Conservation (phyloP, 2,113 vertebrate species). For the Promerops cafer region DNA sequence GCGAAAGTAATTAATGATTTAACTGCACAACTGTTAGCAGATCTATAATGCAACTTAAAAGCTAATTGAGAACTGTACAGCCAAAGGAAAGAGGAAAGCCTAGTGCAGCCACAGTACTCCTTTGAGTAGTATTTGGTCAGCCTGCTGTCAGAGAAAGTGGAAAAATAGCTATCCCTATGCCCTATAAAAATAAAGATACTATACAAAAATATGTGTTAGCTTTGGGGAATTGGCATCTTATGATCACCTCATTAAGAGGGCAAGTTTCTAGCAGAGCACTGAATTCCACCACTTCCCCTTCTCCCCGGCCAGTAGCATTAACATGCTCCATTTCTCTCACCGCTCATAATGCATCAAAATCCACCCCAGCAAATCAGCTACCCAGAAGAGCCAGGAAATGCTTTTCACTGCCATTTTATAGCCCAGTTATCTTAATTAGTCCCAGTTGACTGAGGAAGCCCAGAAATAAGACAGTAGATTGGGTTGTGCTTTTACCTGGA, state of each 20-base stretch:
- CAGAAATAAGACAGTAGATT: slow-evolving; percentile 5
- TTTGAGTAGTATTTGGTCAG: slow-evolving; percentile 50
- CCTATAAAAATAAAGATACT: slow-evolving; percentile 10
- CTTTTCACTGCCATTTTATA: slow-evolving; percentile 8
- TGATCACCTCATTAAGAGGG: slow-evolving; percentile 41
- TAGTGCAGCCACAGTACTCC: slow-evolving; percentile 34
- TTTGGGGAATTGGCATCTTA: slow-evolving; percentile 37
- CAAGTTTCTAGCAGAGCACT: slow-evolving; percentile 4
- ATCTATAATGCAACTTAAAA: slow-evolving; percentile 70
- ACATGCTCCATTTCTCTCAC: not conserved
- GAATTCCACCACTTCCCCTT: slow-evolving; percentile 35
- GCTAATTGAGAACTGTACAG: slow-evolving; percentile 62
- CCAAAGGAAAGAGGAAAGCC: slow-evolving; percentile 39
- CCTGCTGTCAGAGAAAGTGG: slow-evolving; percentile 27
- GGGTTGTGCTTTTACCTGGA: not conserved
- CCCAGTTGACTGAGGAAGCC: slow-evolving; percentile 14
- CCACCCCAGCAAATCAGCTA: not conserved
- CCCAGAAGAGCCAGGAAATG: not conserved
- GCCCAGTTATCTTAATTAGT: slow-evolving; percentile 39
- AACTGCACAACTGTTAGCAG: slow-evolving; percentile 65
- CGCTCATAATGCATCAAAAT: not conserved
- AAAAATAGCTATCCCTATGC: not conserved
- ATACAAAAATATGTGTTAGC: slow-evolving; percentile 10
- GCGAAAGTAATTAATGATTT: slow-evolving; percentile 71
- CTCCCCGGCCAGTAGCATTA: not conserved